Evolutionary conservation across 2,888 invertebrate genomes (phyloP).

Genomic region (Hymenopus coronatus): DNA sequence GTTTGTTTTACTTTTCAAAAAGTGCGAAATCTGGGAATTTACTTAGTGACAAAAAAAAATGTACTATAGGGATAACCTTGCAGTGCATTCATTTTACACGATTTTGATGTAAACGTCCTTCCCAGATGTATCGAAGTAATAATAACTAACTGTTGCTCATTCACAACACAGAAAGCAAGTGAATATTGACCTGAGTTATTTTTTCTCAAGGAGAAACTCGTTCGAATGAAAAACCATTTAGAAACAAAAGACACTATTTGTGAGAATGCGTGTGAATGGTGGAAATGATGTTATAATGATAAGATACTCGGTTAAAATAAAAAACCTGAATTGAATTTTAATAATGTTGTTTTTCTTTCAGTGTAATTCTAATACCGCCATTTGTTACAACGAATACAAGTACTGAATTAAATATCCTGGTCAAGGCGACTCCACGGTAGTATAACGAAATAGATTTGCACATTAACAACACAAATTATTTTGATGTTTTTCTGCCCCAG

Average conservation of each 20-base stretch:
- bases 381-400: too few relatives aligned
- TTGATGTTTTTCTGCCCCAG: too few relatives aligned
- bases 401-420: too few relatives aligned
- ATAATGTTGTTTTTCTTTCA: background rate
- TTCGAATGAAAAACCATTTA: background rate
- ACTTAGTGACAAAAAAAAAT: background rate
- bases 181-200: background rate
- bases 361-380: background rate
- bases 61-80: background rate
- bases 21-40: background rate
- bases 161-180: background rate
- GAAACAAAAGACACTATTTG: background rate
- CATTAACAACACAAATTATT: too few relatives aligned
- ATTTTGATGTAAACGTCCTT: background rate
- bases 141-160: background rate
- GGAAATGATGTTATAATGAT: background rate
- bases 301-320: conserved; percentile 12
- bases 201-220: background rate
- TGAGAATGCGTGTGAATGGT: background rate
- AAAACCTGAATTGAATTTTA: conserved; percentile 17
- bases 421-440: too few relatives aligned
- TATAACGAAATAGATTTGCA: too few relatives aligned
- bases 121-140: background rate
- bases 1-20: background rate
- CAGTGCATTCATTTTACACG: background rate